Evolutionary conservation across 2,888 invertebrate species (phyloP).

Genomic region (Meghimatium bilineatum): DNA sequence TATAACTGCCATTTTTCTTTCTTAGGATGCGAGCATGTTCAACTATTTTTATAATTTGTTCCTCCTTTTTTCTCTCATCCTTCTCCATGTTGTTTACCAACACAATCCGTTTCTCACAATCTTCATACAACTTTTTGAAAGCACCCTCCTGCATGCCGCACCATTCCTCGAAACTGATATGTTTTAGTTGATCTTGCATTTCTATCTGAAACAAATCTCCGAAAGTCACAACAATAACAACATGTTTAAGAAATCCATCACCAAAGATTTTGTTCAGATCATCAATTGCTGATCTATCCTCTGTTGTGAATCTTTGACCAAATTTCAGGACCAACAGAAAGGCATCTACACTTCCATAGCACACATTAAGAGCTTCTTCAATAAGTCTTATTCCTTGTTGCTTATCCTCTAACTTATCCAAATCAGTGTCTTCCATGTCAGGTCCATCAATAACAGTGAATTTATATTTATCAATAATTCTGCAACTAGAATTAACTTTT

Average conservation of each 20-base stretch:
- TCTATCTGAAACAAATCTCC: neutral
- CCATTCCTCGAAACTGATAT: constrained; percentile 2
- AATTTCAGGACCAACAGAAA: neutral
- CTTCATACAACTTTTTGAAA: neutral
- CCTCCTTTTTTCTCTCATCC: neutral
- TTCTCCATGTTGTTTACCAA: constrained; percentile 15
- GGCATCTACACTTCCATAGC: neutral
- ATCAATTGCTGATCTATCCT: neutral
- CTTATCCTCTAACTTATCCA: neutral
- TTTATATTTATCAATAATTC: neutral
- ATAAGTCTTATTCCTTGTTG: neutral
- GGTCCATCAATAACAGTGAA: neutral
- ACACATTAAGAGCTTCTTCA: neutral
- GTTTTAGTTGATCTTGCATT: neutral
- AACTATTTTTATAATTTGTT: neutral
- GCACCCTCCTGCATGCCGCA: neutral
- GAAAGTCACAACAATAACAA: neutral
- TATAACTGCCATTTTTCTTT: neutral
- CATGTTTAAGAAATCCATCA: neutral
- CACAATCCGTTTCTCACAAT: neutral
- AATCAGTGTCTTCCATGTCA: neutral
- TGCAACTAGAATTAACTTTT: neutral
- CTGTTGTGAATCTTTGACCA: neutral
- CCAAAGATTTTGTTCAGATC: neutral
- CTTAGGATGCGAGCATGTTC: neutral